phyloP scores from a whole-genome alignment of 2,888 invertebrate species.

The Callyntrura guangdongensis region DNA sequence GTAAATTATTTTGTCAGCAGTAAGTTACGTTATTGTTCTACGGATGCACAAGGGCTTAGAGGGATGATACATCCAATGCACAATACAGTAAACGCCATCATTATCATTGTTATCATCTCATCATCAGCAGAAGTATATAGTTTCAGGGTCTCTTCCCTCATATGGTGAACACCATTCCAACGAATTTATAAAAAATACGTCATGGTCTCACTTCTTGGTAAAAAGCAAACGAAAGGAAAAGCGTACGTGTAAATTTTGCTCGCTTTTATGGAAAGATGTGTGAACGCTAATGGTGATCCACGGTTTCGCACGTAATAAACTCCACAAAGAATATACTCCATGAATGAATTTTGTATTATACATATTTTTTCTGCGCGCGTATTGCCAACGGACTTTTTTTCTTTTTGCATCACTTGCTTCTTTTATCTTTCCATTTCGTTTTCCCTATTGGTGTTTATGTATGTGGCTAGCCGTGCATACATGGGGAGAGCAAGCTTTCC shows the following conservation, averaged over 20 bases:
- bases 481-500: background rate
- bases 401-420: slow-evolving; percentile 66
- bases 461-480: background rate
- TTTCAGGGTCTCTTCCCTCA: background rate
- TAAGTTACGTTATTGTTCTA: no score
- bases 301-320: background rate
- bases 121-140: no score
- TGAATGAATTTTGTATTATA: background rate
- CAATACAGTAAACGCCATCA: background rate
- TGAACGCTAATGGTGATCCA: slow-evolving; percentile 1
- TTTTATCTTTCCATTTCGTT: slow-evolving; percentile 66
- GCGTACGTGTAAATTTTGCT: background rate
- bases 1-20: no score
- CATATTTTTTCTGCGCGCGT: background rate
- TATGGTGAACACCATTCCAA: background rate
- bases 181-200: no score
- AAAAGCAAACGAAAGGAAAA: background rate
- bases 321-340: no score
- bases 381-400: slow-evolving; percentile 72
- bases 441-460: background rate
- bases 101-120: no score
- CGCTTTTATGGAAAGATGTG: background rate
- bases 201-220: background rate
- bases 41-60: no score
- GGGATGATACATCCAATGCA: background rate